Base-by-base conservation (phyloP, 2,113 vertebrate species). In the Lagopus leucura region DNA sequence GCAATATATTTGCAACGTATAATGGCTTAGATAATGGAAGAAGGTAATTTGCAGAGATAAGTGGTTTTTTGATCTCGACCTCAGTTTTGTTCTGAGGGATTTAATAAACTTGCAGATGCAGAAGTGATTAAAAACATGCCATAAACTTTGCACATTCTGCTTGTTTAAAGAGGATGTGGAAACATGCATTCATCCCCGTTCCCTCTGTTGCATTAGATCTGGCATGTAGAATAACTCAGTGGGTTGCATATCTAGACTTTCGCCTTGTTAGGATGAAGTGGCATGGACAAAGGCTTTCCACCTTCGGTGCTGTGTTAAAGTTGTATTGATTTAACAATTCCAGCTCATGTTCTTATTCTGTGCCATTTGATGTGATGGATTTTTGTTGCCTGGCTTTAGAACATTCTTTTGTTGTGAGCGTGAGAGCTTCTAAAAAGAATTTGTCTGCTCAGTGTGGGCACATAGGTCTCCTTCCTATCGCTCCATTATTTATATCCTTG, bases 221-320 rank as follows among this genome's bases (percentile, higher is more conserved):
- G 58, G 69, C 4, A 13, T 7, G 18, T 6, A 40, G 66, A 63
- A 11, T 79, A 80, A 12, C 80, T 65, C 75, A 10, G 50, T 11
- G 65, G 71, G 64, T 17, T 90, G 57, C 67, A 15, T 65, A 19
- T 20, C 43, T 80, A 85, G 81, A 85, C 93, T 96, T 95, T 77
- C 54, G 80, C 92, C 95, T 88, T 71, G 64, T 61, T 76, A 22
- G 2, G 47, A 21, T 34, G 72, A 57, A 75, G 66, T 27, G 88
- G 48, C 79, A 24, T 1, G 38, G 92, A 88, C 57, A 76, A 72
- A 94, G 93, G 52, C 76, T 65, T 80, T 28, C 72, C 28, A 6
- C 77, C 66, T 65, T 48, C 79, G 3, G 1, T 6, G 13, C 69
- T 48, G 64, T 30, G 61, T 72, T 84, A 4, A 57, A 71, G 58